These are phyloP conservation scores for Eurypyga helias DNA, from an alignment of 2,113 vertebrate genomes.

Conservation along the genomic window DNA sequence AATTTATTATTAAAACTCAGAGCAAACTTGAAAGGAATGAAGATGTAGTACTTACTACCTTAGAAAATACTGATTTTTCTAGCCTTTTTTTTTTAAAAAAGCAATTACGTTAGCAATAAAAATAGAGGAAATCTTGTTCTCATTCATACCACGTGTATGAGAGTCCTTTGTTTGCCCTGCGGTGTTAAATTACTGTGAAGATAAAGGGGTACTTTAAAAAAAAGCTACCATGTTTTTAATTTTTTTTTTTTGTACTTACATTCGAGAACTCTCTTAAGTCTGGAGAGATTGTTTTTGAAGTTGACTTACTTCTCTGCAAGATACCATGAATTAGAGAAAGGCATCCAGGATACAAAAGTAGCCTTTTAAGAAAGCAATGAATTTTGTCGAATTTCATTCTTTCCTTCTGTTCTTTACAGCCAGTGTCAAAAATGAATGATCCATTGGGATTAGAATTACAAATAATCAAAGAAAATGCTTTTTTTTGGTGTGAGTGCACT, in stretches of 20 bases:
- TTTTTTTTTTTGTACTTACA: neutral
- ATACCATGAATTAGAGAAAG: neutral
- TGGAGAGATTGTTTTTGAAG: neutral
- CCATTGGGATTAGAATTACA: neutral
- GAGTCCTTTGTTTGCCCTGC: neutral
- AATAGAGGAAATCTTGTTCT: neutral
- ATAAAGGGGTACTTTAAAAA: neutral
- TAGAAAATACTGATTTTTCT: neutral
- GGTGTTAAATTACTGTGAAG: neutral
- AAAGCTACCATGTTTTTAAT: neutral
- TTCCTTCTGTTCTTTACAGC: neutral
- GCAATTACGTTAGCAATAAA: neutral
- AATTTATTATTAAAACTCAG: neutral
- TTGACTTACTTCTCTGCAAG: neutral
- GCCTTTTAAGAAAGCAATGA: neutral
- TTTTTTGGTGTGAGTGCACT: neutral
- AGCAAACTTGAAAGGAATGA: neutral
- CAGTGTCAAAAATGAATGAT: neutral
- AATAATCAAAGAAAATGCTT: neutral
- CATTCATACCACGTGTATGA: neutral
- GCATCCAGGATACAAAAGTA: neutral
- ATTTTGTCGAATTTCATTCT: neutral
- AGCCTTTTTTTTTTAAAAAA: neutral
- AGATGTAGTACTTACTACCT: neutral
- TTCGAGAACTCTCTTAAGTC: neutral